phyloP scores from a whole-genome alignment of 64 coral and sea anemone species.

The Stichodactyla helianthus region DNA sequence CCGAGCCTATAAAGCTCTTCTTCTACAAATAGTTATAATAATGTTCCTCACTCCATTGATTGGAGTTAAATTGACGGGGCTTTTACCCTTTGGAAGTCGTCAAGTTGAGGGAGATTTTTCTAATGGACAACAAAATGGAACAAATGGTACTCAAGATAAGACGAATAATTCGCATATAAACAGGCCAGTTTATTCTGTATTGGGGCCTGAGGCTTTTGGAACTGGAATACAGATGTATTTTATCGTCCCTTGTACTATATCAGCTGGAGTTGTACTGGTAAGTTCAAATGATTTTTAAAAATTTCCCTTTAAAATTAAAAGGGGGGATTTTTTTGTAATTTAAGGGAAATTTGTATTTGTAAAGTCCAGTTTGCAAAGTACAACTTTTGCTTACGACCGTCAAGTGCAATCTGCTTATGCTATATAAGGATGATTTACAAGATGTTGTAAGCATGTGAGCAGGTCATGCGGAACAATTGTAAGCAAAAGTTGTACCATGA shows the following conservation, averaged over 20 bases:
- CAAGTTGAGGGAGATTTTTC: background rate
- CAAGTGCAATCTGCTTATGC: too few relatives aligned
- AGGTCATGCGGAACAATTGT: too few relatives aligned
- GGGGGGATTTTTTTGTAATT: too few relatives aligned
- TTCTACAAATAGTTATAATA: slow-evolving; percentile 53
- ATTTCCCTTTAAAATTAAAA: background rate
- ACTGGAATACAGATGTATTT: slow-evolving; percentile 63
- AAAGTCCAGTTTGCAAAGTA: too few relatives aligned
- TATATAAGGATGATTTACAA: too few relatives aligned
- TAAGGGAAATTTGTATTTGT: too few relatives aligned
- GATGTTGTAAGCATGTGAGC: too few relatives aligned
- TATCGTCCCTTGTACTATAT: slow-evolving; percentile 67
- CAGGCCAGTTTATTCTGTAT: background rate
- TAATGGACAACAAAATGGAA: background rate
- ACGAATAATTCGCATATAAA: background rate
- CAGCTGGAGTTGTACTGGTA: slow-evolving; percentile 66
- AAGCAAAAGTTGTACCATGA: too few relatives aligned
- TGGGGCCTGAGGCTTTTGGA: slow-evolving; percentile 58
- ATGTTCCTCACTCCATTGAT: slow-evolving; percentile 62
- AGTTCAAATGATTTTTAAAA: background rate
- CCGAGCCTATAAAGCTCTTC: slow-evolving; percentile 48
- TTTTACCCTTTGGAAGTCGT: slow-evolving; percentile 48
- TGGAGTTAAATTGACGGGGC: slow-evolving; percentile 37
- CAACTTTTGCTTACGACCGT: too few relatives aligned
- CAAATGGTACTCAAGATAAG: background rate